These are phyloP conservation scores for Tupaia tana DNA, from an alignment of 2,113 vertebrate genomes.

Conservation along the genomic window DNA sequence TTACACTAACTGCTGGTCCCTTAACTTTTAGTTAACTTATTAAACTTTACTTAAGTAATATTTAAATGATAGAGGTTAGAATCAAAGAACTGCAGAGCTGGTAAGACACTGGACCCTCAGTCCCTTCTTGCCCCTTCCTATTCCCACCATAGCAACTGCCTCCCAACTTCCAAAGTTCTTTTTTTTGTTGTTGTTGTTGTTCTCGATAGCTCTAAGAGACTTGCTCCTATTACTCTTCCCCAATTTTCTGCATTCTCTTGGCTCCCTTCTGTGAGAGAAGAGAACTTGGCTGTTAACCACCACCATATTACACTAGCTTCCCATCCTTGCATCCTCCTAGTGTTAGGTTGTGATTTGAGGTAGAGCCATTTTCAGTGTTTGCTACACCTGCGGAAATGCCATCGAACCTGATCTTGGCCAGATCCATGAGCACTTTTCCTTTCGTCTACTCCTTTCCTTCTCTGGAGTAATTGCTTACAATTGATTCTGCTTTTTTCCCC, in stretches of 20 bases:
- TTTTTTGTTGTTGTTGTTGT: neutral
- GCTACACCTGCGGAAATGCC: rapidly evolving
- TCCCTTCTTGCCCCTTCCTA: no score
- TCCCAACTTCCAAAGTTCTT: neutral
- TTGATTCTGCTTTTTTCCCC: neutral
- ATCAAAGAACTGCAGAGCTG: neutral
- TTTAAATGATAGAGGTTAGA: neutral
- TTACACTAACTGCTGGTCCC: no score
- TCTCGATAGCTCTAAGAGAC: neutral
- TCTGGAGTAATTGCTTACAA: neutral
- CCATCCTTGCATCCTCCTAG: rapidly evolving
- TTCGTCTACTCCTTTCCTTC: neutral
- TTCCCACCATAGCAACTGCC: neutral
- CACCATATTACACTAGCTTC: rapidly evolving
- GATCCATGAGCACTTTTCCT: neutral
- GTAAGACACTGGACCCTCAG: neutral
- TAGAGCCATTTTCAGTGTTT: neutral
- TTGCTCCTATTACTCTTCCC: neutral
- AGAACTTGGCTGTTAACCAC: neutral
- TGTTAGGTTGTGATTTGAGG: neutral
- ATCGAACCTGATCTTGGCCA: neutral
- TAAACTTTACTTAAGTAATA: neutral
- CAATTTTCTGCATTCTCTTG: neutral
- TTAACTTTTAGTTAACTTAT: neutral
- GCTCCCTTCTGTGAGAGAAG: neutral